phyloP scores from a whole-genome alignment of 2,113 vertebrate species.

The Chaetura pelagica region DNA sequence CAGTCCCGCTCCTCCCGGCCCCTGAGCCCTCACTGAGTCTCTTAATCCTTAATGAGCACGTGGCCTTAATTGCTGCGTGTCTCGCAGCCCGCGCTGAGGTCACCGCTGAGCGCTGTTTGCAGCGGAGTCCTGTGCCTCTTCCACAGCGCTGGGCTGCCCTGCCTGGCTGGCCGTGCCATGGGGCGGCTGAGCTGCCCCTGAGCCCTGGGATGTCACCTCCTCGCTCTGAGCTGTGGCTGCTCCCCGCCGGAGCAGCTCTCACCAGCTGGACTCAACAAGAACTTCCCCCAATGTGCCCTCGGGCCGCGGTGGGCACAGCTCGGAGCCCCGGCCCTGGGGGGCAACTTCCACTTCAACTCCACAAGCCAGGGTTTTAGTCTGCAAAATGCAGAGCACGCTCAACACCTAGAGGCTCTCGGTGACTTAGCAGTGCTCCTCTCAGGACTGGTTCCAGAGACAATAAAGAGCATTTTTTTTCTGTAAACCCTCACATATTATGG shows the following conservation, averaged over 20 bases:
- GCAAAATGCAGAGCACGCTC: neutral
- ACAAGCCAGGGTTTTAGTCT: too few relatives aligned
- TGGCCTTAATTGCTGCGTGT: constrained; percentile 51
- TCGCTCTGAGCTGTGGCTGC: accelerated
- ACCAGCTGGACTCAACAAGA: neutral
- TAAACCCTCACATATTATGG: neutral
- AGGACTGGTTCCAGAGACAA: neutral
- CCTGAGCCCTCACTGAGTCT: neutral
- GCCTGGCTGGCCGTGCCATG: neutral
- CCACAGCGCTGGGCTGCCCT: neutral
- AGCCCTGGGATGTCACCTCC: accelerated
- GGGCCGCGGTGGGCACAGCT: accelerated
- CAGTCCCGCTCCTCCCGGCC: neutral
- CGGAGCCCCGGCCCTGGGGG: neutral
- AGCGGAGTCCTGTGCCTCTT: neutral
- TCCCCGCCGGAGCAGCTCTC: neutral
- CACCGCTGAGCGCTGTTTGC: constrained; percentile 12
- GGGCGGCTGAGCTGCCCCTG: neutral
- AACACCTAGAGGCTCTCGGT: neutral
- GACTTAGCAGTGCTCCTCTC: neutral
- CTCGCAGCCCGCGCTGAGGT: neutral
- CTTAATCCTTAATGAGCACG: constrained; percentile 22
- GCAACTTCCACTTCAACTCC: accelerated
- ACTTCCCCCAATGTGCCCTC: accelerated
- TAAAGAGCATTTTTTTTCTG: too few relatives aligned